A percentile compares a stretch with the other conserved stretches of the same genome.
Evolutionary conservation across 1,140 invertebrate genomes (phyloP).

Genomic region (Bombus affinis): DNA sequence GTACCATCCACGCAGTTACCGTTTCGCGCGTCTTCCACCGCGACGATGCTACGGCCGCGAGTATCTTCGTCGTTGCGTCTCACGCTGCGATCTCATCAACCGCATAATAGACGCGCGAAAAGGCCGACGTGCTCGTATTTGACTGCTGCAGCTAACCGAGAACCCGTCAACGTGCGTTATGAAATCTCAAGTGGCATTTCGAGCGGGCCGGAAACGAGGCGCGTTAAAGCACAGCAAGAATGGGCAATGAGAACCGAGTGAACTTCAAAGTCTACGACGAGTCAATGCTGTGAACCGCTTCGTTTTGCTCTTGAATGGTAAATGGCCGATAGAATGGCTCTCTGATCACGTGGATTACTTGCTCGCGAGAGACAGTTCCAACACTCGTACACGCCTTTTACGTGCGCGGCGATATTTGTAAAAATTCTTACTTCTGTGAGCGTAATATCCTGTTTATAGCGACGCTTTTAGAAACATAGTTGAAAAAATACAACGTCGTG

Average conservation of each 20-base stretch:
- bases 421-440: too few relatives aligned
- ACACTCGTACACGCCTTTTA: too few relatives aligned
- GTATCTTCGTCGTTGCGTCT: constrained; percentile 30
- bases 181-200: background rate
- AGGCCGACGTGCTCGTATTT: constrained; percentile 31
- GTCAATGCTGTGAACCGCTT: background rate
- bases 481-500: too few relatives aligned
- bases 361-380: too few relatives aligned
- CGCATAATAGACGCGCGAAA: constrained; percentile 31
- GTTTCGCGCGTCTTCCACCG: constrained; percentile 30
- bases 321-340: too few relatives aligned
- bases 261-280: background rate
- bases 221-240: too few relatives aligned
- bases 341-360: too few relatives aligned
- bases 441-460: too few relatives aligned
- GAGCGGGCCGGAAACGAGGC: background rate
- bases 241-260: background rate
- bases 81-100: constrained; percentile 45
- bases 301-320: too few relatives aligned
- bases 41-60: background rate
- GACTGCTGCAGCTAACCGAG: background rate
- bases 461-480: too few relatives aligned
- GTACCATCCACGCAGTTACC: background rate
- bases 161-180: background rate
- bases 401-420: too few relatives aligned